Evolutionary conservation across 2,888 invertebrate species (phyloP), one percentile per base, ranked within the genome.

Genomic region (Heliconius ethilla): DNA sequence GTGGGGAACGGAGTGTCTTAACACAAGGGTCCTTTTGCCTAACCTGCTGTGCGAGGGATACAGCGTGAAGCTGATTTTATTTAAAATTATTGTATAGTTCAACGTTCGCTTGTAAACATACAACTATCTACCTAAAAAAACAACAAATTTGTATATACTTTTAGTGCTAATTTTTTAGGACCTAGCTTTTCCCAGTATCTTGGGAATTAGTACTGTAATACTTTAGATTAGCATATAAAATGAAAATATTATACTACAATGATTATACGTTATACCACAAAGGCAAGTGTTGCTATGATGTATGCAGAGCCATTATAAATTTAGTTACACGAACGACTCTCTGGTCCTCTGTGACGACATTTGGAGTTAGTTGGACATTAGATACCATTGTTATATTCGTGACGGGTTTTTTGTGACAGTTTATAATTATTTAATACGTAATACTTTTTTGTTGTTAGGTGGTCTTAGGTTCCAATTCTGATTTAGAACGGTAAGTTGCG

Each of bases 291-390:
- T 65, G 63, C 55, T 65, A 65, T 66, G 70, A 76, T 66, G 55
- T 76, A 73, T 27, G 72, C 66, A 40, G 55, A 33, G 27, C 59
- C 72, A 73, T 77, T 73, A 77, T 77, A 72, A 72, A 77, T 72
- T 77, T 77, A 77, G 66, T 63, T 74, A 74, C 63, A 66, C 15
- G 59, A 67, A 73, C 72, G 37, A 73, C 51, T 37, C 37, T 73
- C 72, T 66, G 72, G 66, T 40, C 73, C 66, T 59, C 66, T 59
- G 55, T 65, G 72, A 66, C 59, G 40, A 55, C 33, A 72, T 73
- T 77, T 77, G n/a, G 40, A 40, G 62, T 22, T 63, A 65, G 29
- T 29, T 29, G 29, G 29, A 29, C 10, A 40, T 63, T 65, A 18
- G 40, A n/a, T 0, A 65, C 63, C 33, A 65, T 74, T 74, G 40